Evolutionary conservation across 2,888 invertebrate species (phyloP).

Genomic region (Drosophila ustulata): DNA sequence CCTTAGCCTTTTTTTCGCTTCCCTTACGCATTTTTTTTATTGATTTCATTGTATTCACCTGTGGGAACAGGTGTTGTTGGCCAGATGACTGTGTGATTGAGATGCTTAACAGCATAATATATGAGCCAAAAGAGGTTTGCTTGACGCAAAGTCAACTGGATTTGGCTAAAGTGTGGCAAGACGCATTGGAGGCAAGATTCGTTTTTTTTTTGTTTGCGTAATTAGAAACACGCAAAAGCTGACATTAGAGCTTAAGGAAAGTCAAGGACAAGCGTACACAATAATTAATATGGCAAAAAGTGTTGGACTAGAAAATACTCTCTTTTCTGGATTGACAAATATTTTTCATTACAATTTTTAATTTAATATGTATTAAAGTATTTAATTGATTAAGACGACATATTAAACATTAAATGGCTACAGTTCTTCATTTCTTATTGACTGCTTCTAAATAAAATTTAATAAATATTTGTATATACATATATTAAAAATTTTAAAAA

Average conservation of each 20-base stretch:
- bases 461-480: no score
- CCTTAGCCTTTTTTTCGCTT: constrained; percentile 12
- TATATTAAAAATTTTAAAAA: no score
- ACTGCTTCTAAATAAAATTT: no score
- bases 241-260: neutral
- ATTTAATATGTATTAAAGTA: no score
- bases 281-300: neutral
- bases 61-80: constrained; percentile 22
- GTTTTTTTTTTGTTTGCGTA: neutral
- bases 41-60: constrained; percentile 15
- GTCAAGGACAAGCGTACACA: neutral
- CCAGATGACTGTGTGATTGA: constrained; percentile 19
- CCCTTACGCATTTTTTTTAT: constrained; percentile 12
- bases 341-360: no score
- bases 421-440: no score
- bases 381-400: no score
- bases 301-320: neutral
- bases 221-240: neutral
- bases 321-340: neutral
- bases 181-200: neutral
- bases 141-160: neutral
- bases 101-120: constrained; percentile 7
- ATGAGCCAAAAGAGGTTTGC: neutral
- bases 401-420: no score
- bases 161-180: neutral